Conservation (phyloP, 2,113 vertebrate genomes). For the Nipponia nippon region DNA sequence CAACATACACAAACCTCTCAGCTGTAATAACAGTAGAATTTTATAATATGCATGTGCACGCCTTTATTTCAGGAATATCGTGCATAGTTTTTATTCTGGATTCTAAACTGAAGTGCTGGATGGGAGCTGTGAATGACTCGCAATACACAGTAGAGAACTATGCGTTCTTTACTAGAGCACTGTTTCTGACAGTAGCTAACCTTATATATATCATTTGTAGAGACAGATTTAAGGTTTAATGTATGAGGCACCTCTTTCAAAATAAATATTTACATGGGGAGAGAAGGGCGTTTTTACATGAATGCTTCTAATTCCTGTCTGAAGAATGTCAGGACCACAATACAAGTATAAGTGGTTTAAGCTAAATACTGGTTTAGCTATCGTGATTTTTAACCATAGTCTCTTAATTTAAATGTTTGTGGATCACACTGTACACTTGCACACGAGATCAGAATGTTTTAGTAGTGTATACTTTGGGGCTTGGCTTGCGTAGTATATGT, state of each 20-base stretch:
- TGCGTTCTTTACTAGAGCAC: fast-evolving
- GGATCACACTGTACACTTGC: not conserved
- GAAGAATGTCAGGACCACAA: not conserved
- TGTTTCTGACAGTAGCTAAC: not conserved
- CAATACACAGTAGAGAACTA: fast-evolving
- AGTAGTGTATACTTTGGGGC: not conserved
- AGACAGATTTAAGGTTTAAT: not conserved
- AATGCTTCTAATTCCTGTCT: not conserved
- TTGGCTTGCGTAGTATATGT: not conserved
- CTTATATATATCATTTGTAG: not conserved
- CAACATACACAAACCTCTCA: not conserved
- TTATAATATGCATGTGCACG: not conserved
- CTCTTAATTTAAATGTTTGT: not conserved
- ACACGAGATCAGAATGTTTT: not conserved
- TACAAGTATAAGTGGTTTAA: not conserved
- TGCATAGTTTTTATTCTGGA: not conserved
- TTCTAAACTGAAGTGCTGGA: not conserved
- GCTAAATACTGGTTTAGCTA: not conserved
- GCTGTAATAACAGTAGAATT: not conserved
- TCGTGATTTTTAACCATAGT: not conserved
- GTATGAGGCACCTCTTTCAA: not conserved
- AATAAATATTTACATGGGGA: not conserved
- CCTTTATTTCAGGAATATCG: not conserved
- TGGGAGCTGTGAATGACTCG: not conserved
- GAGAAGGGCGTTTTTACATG: not conserved